phyloP scores from a whole-genome alignment of 2,797 vertebrate species.

The Lithobates pipiens region DNA sequence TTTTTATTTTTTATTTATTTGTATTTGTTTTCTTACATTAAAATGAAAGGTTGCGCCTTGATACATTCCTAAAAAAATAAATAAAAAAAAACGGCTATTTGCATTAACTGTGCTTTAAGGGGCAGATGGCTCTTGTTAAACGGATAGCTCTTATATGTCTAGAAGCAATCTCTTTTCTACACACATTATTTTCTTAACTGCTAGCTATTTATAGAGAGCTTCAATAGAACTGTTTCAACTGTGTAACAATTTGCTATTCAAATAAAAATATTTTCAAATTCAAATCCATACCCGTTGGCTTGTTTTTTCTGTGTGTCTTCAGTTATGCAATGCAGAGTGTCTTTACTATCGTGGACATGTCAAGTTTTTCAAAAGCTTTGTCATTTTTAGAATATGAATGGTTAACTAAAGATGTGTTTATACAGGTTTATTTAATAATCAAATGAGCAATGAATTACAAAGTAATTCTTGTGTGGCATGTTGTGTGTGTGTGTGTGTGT shows the following conservation, averaged over 20 bases:
- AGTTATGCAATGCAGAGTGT: neutral
- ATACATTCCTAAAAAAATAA: conserved; percentile 37
- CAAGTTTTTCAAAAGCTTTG: neutral
- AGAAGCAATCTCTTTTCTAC: conserved; percentile 98
- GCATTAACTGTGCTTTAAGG: conserved; percentile 78
- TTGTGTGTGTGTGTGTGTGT: too few relatives aligned
- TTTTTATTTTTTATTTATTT: conserved; percentile 69
- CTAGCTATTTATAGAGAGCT: conserved; percentile 99
- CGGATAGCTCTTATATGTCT: conserved; percentile 91
- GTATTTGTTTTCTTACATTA: conserved; percentile 72
- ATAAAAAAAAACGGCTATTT: conserved; percentile 64
- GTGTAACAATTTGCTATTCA: conserved; percentile 94
- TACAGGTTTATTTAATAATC: too few relatives aligned
- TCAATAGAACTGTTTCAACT: conserved; percentile 96
- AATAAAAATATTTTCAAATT: conserved; percentile 98
- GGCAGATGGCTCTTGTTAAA: conserved; percentile 80
- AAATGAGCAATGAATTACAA: too few relatives aligned
- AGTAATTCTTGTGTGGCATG: too few relatives aligned
- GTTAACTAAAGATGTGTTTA: too few relatives aligned
- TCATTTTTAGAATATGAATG: too few relatives aligned
- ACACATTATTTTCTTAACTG: conserved; percentile 99
- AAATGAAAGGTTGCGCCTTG: conserved; percentile 78
- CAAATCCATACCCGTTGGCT: conserved; percentile 64
- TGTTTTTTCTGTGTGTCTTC: conserved; percentile 8
- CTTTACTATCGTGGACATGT: neutral